Evolutionary conservation across 2,888 invertebrate species (phyloP), one percentile per base, ranked within the genome.

Genomic region (Gryllus longicercus): DNA sequence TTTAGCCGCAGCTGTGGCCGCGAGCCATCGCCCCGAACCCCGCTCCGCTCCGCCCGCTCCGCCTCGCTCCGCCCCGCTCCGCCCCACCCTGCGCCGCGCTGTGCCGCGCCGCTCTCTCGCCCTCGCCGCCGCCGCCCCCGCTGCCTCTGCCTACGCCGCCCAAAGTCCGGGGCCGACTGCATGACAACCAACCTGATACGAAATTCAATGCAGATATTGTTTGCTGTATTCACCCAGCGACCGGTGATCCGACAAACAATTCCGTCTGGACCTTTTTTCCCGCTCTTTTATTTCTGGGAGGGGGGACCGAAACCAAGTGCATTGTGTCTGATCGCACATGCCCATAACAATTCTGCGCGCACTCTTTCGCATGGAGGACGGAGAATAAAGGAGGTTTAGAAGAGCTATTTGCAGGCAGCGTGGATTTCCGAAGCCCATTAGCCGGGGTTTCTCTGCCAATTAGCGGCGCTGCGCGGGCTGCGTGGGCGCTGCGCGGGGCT

Each of bases 1-100:
- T 63, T 63, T 63, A 63, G 63, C 63, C 63, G n/a, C 63, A n/a
- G 63, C n/a, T 63, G 63, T 63, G 63, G 63, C 63, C 63, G 63
- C 63, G 16, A 63, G 63, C 63, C 63, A 63, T 63, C 63, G 16
- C 16, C n/a, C n/a, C 16, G 63, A n/a, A 18, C 16, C 63, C 63
- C 63, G 12, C 63, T 5, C 63, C 63, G 8, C n/a, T 16, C 63
- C 5, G 12, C 63, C 16, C 63, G 63, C 63, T 16, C 63, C 63
- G 63, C n/a, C 63, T 11, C 63, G 1, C 63, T n/a, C 63, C 63
- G 3, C 16, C 63, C 12, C 63, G n/a, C 38, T 38, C 63, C 16
- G 63, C 63, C 63, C n/a, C 63, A n/a, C 16, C 63, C 38, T 8
- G 38, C 38, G 38, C 8, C 38, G 38, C 38, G 38, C 8, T 38